These are phyloP conservation scores for Catharus bicknelli DNA, from an alignment of 2,113 vertebrate genomes.

Conservation along the genomic window DNA sequence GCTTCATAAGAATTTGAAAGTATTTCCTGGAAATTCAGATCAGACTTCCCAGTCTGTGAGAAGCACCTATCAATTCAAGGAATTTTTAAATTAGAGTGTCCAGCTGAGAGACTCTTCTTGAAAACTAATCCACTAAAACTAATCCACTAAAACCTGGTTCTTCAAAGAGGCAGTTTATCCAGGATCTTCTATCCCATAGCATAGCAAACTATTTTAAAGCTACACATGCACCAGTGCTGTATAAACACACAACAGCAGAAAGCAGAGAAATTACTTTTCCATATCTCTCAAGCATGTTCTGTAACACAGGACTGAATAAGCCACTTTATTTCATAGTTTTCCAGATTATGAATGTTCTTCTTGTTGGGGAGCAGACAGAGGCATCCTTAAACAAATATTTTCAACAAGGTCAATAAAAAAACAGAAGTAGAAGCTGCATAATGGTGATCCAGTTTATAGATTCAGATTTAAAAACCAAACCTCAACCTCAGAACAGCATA, in stretches of 20 bases:
- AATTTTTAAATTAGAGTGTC: background rate
- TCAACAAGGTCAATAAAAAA: background rate
- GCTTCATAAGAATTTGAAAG: background rate
- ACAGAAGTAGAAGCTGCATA: background rate
- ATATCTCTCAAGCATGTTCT: fast-evolving
- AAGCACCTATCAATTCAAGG: background rate
- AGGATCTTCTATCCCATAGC: background rate
- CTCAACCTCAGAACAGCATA: background rate
- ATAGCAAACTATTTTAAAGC: background rate
- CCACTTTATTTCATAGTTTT: background rate
- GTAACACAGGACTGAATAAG: background rate
- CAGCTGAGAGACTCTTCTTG: background rate
- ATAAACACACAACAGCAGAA: background rate
- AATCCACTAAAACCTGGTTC: background rate
- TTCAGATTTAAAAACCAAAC: background rate
- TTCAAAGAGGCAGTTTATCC: background rate
- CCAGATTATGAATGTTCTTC: background rate
- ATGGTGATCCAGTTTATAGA: background rate
- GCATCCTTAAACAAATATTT: background rate
- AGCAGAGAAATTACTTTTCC: background rate
- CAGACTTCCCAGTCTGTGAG: background rate
- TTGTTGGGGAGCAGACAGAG: background rate
- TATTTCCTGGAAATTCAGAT: background rate
- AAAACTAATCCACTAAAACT: background rate
- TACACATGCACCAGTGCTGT: fast-evolving